Evolutionary conservation across 2,113 vertebrate species (phyloP).

Genomic region (Vicugna pacos): DNA sequence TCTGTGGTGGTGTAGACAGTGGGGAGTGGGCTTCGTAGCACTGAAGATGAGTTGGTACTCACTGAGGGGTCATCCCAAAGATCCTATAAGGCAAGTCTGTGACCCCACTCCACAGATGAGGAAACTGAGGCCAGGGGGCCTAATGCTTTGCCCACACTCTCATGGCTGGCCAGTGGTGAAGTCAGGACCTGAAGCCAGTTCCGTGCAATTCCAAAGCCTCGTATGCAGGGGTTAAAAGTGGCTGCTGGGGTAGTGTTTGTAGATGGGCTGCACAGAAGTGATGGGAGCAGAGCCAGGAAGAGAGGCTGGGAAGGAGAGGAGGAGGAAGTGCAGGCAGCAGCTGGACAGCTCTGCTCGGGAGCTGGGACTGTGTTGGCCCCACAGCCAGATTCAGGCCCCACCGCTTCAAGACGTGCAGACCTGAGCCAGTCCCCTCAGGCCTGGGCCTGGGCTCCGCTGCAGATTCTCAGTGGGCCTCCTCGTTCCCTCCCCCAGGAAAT

Average conservation of each 20-base stretch:
- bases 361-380: neutral
- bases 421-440: neutral
- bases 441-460: neutral
- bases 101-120: neutral
- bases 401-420: neutral
- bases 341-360: neutral
- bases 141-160: neutral
- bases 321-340: neutral
- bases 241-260: neutral
- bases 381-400: fast-evolving
- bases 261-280: neutral
- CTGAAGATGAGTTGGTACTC: neutral
- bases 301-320: neutral
- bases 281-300: neutral
- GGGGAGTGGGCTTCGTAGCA: neutral
- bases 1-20: fast-evolving
- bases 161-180: neutral
- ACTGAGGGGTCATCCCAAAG: neutral
- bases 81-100: neutral
- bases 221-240: neutral
- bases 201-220: neutral
- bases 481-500: conserved; percentile 91
- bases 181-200: neutral
- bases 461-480: neutral
- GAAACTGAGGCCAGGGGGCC: neutral